Evolutionary conservation across 1,140 invertebrate species (phyloP).

Genomic region (Hyles euphorbiae): DNA sequence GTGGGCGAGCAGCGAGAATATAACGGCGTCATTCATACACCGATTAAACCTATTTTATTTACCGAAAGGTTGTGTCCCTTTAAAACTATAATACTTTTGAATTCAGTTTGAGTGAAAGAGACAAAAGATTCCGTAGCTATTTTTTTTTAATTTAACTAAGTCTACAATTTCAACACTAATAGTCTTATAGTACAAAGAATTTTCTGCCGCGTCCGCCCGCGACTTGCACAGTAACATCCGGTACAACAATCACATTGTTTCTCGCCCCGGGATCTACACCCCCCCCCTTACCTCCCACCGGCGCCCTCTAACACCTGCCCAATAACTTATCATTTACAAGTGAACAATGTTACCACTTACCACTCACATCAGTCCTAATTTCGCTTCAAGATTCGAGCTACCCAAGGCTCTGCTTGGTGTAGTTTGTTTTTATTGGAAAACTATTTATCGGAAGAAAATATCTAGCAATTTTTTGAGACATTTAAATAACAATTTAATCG

Average conservation of each 20-base stretch:
- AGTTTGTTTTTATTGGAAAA: neutral
- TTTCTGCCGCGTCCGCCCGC: too few species aligned
- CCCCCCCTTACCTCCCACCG: neutral
- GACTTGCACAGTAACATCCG: neutral
- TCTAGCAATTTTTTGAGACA: neutral
- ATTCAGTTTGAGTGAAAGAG: too few species aligned
- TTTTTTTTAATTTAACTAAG: too few species aligned
- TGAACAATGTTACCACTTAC: neutral
- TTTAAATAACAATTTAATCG: neutral
- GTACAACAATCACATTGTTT: conserved; percentile 4
- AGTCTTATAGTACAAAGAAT: too few species aligned
- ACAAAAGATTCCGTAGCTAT: too few species aligned
- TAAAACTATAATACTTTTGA: too few species aligned
- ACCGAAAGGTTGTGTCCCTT: too few species aligned
- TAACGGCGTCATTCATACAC: too few species aligned
- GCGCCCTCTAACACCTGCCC: neutral
- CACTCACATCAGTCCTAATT: neutral
- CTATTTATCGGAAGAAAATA: neutral
- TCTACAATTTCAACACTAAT: too few species aligned
- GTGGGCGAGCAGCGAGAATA: too few species aligned
- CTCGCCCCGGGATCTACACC: neutral
- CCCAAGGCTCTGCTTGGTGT: neutral
- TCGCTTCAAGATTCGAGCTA: neutral
- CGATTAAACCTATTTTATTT: too few species aligned
- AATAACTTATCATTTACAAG: conserved; percentile 10